A percentile compares a stretch with the other conserved stretches of the same genome.
phyloP scores from a whole-genome alignment of 2,888 invertebrate genomes.

The Bimastos eiseni region DNA sequence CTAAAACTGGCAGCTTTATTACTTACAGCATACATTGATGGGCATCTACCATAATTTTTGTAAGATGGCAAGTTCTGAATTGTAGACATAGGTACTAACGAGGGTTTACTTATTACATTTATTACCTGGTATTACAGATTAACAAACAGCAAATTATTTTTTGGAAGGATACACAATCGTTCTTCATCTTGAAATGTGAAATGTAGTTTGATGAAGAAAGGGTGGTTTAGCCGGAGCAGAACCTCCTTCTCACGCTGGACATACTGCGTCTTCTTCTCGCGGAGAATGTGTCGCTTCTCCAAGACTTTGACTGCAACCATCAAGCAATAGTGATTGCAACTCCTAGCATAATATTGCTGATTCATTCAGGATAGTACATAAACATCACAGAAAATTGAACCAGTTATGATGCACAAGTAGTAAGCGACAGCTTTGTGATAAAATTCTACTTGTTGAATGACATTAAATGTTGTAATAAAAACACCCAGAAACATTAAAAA shows the following conservation, averaged over 20 bases:
- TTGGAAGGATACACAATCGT: constrained; percentile 73
- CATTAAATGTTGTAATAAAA: neutral
- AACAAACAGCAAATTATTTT: neutral
- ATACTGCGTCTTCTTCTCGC: constrained; percentile 89
- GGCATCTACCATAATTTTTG: too few relatives aligned
- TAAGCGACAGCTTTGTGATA: neutral
- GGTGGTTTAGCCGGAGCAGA: constrained; percentile 74
- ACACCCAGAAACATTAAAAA: neutral
- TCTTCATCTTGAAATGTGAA: constrained; percentile 95
- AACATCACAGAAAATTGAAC: neutral
- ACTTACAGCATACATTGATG: neutral
- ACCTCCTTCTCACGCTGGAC: constrained; percentile 93
- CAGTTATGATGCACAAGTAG: neutral
- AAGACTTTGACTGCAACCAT: constrained; percentile 87
- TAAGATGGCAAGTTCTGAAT: too few relatives aligned
- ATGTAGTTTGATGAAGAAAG: constrained; percentile 89
- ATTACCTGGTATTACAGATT: neutral
- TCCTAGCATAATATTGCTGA: too few relatives aligned
- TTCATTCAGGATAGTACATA: neutral
- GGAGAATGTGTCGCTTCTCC: constrained; percentile 88
- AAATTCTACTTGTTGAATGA: neutral
- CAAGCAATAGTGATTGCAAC: neutral
- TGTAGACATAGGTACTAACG: too few relatives aligned
- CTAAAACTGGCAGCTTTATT: neutral
- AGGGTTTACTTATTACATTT: neutral